Conservation (phyloP, 1,140 invertebrate species). For the Dinoponera quadriceps region DNA sequence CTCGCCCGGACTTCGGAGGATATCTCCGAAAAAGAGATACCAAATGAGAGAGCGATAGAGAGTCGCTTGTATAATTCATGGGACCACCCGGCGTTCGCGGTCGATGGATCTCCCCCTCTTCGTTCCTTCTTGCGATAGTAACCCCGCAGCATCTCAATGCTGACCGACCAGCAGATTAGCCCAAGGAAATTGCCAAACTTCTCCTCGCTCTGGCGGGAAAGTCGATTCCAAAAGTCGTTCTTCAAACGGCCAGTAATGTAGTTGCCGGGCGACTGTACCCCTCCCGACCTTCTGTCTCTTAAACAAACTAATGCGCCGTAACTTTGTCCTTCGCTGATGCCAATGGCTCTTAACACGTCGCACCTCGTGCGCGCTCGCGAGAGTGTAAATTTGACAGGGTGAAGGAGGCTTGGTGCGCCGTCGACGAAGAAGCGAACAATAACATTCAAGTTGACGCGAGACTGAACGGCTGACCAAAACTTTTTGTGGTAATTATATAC, state of each 20-base stretch:
- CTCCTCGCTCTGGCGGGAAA: constrained; percentile 80
- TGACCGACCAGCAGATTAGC: constrained; percentile 85
- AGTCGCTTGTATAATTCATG: constrained; percentile 85
- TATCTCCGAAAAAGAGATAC: constrained; percentile 54
- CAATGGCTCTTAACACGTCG: neutral
- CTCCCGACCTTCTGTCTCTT: constrained; percentile 33
- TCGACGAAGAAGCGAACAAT: constrained; percentile 6
- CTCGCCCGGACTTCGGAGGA: constrained; percentile 14
- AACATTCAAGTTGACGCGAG: neutral
- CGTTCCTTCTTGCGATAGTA: constrained; percentile 54
- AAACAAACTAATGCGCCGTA: constrained; percentile 54
- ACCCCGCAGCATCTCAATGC: constrained; percentile 84
- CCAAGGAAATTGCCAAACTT: constrained; percentile 86
- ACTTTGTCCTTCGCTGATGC: constrained; percentile 17
- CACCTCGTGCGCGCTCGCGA: neutral
- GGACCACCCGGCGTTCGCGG: constrained; percentile 79
- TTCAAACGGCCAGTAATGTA: constrained; percentile 76
- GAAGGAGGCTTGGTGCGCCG: neutral
- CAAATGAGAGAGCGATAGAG: constrained; percentile 50
- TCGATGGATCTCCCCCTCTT: constrained; percentile 67
- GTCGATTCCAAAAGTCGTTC: constrained; percentile 84
- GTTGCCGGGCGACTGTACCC: constrained; percentile 21
- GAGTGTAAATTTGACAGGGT: neutral
- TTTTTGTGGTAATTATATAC: constrained; percentile 19
- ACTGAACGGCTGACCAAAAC: neutral